Evolutionary conservation across 2,113 vertebrate species (phyloP).

Genomic region (Crotalus helleri): DNA sequence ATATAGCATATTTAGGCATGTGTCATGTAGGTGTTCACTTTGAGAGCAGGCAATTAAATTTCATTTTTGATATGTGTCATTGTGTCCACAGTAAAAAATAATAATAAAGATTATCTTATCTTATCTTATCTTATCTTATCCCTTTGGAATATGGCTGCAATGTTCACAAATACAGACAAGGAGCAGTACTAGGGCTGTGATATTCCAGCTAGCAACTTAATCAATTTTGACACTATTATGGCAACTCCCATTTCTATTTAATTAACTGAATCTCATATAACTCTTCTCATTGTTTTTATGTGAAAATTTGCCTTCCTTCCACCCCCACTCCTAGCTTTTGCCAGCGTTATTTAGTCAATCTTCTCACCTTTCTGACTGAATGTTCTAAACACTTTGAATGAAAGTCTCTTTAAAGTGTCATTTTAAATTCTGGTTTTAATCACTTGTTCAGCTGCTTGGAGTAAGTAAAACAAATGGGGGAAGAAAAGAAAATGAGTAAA

Average conservation of each 20-base stretch:
- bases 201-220: background rate
- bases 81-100: too few relatives aligned
- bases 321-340: background rate
- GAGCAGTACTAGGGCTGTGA: background rate
- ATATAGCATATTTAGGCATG: too few relatives aligned
- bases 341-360: background rate
- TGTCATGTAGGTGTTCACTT: too few relatives aligned
- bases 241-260: background rate
- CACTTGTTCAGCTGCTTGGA: background rate
- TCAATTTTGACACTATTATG: background rate
- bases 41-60: too few relatives aligned
- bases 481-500: background rate
- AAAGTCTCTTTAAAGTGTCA: background rate
- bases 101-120: background rate
- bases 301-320: background rate
- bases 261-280: background rate
- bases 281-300: background rate
- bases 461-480: background rate
- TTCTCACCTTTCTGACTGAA: background rate
- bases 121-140: background rate
- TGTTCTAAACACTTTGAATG: background rate
- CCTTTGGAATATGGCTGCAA: background rate
- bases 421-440: background rate
- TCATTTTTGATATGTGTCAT: too few relatives aligned
- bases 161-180: background rate